Percentiles rank a stretch among this genome's conserved stretches.
Conservation (phyloP, 2,797 vertebrate genomes). For the Eulemur mongoz region DNA sequence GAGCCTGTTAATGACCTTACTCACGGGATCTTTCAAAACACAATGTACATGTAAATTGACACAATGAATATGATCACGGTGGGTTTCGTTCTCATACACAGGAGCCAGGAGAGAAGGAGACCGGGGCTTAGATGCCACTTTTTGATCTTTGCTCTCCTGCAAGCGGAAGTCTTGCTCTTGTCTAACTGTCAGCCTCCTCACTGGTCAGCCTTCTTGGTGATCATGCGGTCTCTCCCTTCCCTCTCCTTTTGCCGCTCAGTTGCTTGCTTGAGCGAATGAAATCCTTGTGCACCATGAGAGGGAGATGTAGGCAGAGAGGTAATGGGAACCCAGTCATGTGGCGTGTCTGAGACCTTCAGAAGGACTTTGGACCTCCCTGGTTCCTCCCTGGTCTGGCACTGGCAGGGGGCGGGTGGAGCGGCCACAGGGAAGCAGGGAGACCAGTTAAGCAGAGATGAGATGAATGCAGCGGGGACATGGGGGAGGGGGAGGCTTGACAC, state of each 20-base stretch:
- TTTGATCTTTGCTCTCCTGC: neutral
- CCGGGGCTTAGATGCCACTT: neutral
- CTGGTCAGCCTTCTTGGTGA: neutral
- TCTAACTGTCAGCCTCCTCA: rapidly evolving
- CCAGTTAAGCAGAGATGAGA: neutral
- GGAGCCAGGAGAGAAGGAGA: neutral
- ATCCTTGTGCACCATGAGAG: neutral
- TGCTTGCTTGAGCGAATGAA: neutral
- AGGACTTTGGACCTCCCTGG: neutral
- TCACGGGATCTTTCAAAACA: constrained; percentile 19
- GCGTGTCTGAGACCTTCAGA: neutral
- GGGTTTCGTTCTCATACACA: constrained; percentile 37
- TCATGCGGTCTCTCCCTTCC: rapidly evolving
- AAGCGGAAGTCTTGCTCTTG: rapidly evolving
- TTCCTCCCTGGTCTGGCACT: neutral
- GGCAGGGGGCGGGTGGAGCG: rapidly evolving
- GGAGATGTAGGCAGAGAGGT: neutral
- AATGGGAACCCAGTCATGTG: neutral
- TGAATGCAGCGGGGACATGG: rapidly evolving
- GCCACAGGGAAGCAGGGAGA: neutral
- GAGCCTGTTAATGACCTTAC: constrained; percentile 46
- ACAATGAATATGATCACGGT: neutral
- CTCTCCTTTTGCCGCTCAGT: neutral
- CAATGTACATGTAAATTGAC: constrained; percentile 27
- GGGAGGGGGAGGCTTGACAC: neutral